Evolutionary conservation across 2,113 vertebrate species (phyloP).

Genomic region (Porphyrio hochstetteri): DNA sequence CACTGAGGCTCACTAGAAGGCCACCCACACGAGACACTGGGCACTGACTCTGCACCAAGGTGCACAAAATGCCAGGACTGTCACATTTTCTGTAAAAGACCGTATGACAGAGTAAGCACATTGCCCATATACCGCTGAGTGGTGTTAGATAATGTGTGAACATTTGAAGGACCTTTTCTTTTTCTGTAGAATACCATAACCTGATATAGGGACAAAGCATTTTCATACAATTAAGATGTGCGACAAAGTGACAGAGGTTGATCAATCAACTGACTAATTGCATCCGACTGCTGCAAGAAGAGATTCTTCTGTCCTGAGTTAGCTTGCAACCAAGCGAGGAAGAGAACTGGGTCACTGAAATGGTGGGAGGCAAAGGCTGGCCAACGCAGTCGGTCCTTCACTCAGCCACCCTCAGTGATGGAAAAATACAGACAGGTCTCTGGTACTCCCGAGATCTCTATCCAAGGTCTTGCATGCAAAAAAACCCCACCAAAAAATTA

Average conservation of each 20-base stretch:
- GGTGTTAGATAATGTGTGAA: neutral
- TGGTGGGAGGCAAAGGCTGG: neutral
- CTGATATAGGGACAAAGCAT: neutral
- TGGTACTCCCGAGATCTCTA: neutral
- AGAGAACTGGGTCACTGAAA: neutral
- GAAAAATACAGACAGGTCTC: neutral
- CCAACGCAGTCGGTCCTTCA: accelerated
- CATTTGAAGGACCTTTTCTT: neutral
- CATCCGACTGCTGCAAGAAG: neutral
- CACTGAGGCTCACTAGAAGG: neutral
- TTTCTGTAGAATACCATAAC: neutral
- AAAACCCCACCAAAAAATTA: neutral
- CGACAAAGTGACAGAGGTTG: neutral
- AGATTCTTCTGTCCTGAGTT: neutral
- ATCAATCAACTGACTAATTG: neutral
- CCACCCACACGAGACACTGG: neutral
- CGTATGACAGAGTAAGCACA: accelerated
- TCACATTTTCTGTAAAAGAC: neutral
- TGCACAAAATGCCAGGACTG: accelerated
- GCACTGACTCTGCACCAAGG: neutral
- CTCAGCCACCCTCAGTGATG: neutral
- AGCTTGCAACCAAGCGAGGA: neutral
- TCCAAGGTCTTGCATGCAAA: neutral
- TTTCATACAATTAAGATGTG: neutral
- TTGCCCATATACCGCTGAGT: neutral